A percentile compares a stretch with the other conserved stretches of the same genome.
phyloP scores from a whole-genome alignment of 2,113 vertebrate genomes.

The Hyperopisus bebe region DNA sequence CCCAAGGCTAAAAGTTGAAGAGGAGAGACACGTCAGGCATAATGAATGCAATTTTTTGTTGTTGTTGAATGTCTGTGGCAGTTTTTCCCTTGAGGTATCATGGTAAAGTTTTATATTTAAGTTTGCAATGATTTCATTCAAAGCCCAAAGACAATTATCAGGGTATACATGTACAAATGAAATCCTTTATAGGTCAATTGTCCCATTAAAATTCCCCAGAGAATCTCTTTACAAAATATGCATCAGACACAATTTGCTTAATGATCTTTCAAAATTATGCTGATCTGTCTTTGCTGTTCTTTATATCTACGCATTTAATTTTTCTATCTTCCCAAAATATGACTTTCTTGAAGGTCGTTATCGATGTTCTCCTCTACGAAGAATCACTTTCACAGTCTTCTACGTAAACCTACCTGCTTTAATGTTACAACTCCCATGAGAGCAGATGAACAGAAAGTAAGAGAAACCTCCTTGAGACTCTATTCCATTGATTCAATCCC shows the following conservation, averaged over 20 bases:
- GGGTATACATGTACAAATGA: slow-evolving; percentile 20
- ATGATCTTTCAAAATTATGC: slow-evolving; percentile 17
- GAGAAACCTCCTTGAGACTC: background rate
- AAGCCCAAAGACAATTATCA: slow-evolving; percentile 21
- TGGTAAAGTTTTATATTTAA: slow-evolving; percentile 20
- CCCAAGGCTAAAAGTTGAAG: background rate
- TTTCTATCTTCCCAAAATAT: background rate
- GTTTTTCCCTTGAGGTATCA: slow-evolving; percentile 15
- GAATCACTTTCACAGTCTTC: background rate
- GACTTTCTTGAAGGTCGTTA: background rate
- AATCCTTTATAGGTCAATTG: slow-evolving; percentile 32
- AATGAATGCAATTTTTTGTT: slow-evolving; percentile 25
- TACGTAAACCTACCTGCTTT: background rate
- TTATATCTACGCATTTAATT: background rate
- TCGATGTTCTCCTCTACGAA: background rate
- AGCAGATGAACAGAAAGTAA: background rate
- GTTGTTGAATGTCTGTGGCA: slow-evolving; percentile 14
- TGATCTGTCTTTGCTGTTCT: background rate
- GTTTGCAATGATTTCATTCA: slow-evolving; percentile 17
- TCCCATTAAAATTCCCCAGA: slow-evolving; percentile 23
- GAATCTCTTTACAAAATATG: slow-evolving; percentile 24
- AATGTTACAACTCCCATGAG: background rate
- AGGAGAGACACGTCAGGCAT: slow-evolving; percentile 9
- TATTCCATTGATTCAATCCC: background rate
- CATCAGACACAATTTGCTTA: slow-evolving; percentile 21